Evolutionary conservation across 2,113 vertebrate genomes (phyloP).

Genomic region (Myotis yumanensis): DNA sequence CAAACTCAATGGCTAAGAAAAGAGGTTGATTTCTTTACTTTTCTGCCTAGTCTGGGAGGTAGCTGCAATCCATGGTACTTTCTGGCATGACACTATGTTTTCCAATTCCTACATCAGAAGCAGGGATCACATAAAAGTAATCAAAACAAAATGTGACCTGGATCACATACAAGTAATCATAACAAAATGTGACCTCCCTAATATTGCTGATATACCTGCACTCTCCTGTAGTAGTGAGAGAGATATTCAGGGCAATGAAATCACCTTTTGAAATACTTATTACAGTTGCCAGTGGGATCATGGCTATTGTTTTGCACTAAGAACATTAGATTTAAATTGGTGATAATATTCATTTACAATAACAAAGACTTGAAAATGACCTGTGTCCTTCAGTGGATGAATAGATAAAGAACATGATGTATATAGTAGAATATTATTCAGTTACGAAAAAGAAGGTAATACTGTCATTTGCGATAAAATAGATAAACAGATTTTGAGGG

Average conservation of each 20-base stretch:
- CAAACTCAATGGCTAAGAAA: neutral
- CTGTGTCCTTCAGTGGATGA: neutral
- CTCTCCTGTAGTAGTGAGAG: neutral
- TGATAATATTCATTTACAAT: neutral
- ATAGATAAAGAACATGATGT: neutral
- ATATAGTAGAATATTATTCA: neutral
- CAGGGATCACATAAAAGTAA: neutral
- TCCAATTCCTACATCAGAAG: constrained; percentile 34
- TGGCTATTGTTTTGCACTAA: constrained; percentile 5
- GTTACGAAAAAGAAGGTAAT: neutral
- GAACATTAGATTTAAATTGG: neutral
- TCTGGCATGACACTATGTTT: neutral
- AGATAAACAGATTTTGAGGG: neutral
- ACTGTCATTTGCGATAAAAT: neutral
- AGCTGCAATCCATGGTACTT: neutral
- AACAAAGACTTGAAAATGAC: neutral
- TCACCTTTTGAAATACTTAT: neutral
- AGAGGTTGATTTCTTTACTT: neutral
- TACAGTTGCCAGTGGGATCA: neutral
- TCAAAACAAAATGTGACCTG: neutral
- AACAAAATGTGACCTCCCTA: neutral
- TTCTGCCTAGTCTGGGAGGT: neutral
- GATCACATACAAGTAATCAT: neutral
- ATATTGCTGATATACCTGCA: neutral
- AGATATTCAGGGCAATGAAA: constrained; percentile 10